Base-by-base conservation (phyloP, 2,888 invertebrate genomes). In the Amblyjoppa proteus region DNA sequence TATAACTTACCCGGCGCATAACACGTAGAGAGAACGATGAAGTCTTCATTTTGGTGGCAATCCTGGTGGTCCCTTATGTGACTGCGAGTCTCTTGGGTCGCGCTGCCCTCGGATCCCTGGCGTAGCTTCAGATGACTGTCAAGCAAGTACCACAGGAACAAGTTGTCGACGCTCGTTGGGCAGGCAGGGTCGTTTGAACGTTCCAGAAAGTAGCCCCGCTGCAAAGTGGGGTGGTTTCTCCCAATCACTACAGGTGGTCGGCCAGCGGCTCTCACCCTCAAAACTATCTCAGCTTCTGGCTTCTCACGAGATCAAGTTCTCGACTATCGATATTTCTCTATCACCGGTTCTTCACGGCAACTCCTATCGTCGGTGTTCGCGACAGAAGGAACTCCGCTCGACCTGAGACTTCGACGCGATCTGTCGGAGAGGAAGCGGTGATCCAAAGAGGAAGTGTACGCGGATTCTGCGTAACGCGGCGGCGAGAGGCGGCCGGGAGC, bases 21-120 rank as follows among this genome's bases (percentile, higher is more conserved):
- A 97, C 97, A 89, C 97, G 96, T 75, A 97, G 95, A 28, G 97
- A 97, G 93, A 97, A 97, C 92, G 97, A 97, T 73, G 97, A 97
- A 58, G 97, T 97, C 96, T 97, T 97, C 97, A 97, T 97, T 92
- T 95, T 96, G 85, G 90, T 92, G 83, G 91, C 88, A 90, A 92
- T 92, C 85, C 92, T 91, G 91, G 83, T 80, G 87, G 86, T 61
- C 82, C 83, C 85, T 69, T 45, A 45, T 41, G 16, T 68, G 77
- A 20, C 70, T 64, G 68, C 82, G 81, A 53, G 68, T 82, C 69
- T 77, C 68, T 69, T 61, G 34, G 64, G 41, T 78, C 61, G 76
- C 61, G 56, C 34, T 45, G 74, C 7, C 16, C 9, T 58, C 41
- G 34, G 13, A 11, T 25, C 38, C 69, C 34, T 69, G 73, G n/a